phyloP scores from a whole-genome alignment of 2,888 invertebrate genomes.

The Tiphia femorata region DNA sequence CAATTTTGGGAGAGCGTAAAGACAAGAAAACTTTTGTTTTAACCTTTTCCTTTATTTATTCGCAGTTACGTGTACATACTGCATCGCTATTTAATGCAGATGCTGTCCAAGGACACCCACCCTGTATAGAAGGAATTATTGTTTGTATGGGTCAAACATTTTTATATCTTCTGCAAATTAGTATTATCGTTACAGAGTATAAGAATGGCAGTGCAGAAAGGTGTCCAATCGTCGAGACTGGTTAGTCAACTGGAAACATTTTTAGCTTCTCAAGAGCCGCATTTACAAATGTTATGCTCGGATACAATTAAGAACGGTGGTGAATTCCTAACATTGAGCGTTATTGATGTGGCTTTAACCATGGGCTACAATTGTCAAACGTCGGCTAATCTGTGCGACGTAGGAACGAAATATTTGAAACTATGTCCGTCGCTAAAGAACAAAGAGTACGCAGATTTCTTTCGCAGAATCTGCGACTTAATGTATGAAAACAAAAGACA shows the following conservation, averaged over 20 bases:
- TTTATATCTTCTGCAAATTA: too few relatives aligned
- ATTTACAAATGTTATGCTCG: conserved; percentile 39
- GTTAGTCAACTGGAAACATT: conserved; percentile 62
- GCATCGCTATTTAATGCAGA: too few relatives aligned
- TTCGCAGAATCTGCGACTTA: conserved; percentile 46
- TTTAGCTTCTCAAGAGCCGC: conserved; percentile 58
- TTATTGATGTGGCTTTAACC: conserved; percentile 62
- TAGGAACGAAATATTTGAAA: conserved; percentile 59
- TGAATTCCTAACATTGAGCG: conserved; percentile 55
- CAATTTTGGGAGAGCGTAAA: too few relatives aligned
- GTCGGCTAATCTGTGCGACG: conserved; percentile 56
- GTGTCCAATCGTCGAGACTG: conserved; percentile 58
- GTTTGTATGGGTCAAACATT: too few relatives aligned
- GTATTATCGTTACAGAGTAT: conserved; percentile 54
- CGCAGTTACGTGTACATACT: too few relatives aligned
- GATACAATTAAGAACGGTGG: conserved; percentile 38
- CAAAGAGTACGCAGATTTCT: conserved; percentile 46
- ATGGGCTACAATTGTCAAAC: conserved; percentile 42
- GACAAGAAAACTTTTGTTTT: background rate
- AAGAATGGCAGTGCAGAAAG: conserved; percentile 56
- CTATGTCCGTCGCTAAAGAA: conserved; percentile 43
- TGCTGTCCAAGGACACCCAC: too few relatives aligned
- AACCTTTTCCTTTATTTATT: too few relatives aligned
- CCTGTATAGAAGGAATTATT: too few relatives aligned
- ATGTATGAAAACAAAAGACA: conserved; percentile 46